phyloP scores from a whole-genome alignment of 1,140 invertebrate species.

The Lanistes nyassanus region DNA sequence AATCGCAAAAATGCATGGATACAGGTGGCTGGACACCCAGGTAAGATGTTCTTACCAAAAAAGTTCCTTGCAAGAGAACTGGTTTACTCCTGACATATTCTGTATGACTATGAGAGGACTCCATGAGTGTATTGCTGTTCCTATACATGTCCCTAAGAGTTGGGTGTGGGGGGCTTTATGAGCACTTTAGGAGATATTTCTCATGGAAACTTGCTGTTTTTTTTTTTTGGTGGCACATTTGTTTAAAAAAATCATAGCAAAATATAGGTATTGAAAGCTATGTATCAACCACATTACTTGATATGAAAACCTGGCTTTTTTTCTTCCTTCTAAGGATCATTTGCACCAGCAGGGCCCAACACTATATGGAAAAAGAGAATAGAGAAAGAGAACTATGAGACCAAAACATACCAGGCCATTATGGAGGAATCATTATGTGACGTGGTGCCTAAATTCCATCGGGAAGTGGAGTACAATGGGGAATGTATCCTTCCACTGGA shows the following conservation, averaged over 20 bases:
- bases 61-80: too few species aligned
- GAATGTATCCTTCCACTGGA: conserved; percentile 74
- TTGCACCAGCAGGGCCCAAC: conserved; percentile 91
- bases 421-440: conserved; percentile 77
- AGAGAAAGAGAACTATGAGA: conserved; percentile 69
- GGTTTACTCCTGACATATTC: too few species aligned
- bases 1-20: conserved; percentile 84
- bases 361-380: conserved; percentile 92
- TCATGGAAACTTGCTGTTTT: too few species aligned
- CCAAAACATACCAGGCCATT: conserved; percentile 82
- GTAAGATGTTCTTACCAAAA: conserved; percentile 44
- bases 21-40: conserved; percentile 89
- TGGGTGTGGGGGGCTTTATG: too few species aligned
- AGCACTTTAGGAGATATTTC: too few species aligned
- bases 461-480: conserved; percentile 85
- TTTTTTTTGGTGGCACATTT: not conserved
- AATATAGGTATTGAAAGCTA: not conserved
- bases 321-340: conserved; percentile 75
- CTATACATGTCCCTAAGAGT: too few species aligned
- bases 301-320: not conserved
- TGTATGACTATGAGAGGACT: too few species aligned
- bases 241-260: not conserved
- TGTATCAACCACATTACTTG: too few species aligned
- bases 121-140: too few species aligned
- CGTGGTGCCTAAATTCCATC: conserved; percentile 87